These are phyloP conservation scores for Trichopoda pennipes DNA, from an alignment of 2,888 invertebrate species.

Conservation along the genomic window DNA sequence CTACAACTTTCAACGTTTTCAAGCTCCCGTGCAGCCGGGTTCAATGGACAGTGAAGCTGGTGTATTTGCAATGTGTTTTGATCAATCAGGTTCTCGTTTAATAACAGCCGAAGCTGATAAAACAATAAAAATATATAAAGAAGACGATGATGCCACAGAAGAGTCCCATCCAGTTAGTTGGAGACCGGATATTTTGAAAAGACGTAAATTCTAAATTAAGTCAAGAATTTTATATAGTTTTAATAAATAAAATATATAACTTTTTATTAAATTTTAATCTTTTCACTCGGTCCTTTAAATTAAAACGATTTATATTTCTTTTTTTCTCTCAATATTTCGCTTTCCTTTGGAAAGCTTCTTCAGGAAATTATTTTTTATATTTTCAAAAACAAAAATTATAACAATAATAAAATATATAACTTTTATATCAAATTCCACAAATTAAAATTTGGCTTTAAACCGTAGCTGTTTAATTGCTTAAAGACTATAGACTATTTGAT, in stretches of 20 bases:
- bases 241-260: conserved; percentile 18
- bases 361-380: no score
- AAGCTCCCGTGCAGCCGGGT: conserved; percentile 84
- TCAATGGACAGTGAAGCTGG: conserved; percentile 91
- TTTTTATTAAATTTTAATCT: no score
- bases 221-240: conserved; percentile 23
- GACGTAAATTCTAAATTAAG: conserved; percentile 89
- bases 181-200: conserved; percentile 97
- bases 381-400: no score
- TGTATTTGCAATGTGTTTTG: conserved; percentile 84
- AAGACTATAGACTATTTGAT: no score
- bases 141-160: conserved; percentile 97
- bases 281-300: no score
- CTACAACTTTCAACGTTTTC: conserved; percentile 97
- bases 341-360: no score
- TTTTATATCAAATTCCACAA: no score
- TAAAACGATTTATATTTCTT: no score
- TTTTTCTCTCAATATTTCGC: no score
- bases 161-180: conserved; percentile 98
- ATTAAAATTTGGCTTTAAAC: no score
- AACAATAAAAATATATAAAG: conserved; percentile 99
- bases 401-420: no score
- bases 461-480: no score
- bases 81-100: conserved; percentile 83
- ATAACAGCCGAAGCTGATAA: conserved; percentile 99